Base-by-base conservation (phyloP, 2,113 vertebrate species). In the Xerus inauris region DNA sequence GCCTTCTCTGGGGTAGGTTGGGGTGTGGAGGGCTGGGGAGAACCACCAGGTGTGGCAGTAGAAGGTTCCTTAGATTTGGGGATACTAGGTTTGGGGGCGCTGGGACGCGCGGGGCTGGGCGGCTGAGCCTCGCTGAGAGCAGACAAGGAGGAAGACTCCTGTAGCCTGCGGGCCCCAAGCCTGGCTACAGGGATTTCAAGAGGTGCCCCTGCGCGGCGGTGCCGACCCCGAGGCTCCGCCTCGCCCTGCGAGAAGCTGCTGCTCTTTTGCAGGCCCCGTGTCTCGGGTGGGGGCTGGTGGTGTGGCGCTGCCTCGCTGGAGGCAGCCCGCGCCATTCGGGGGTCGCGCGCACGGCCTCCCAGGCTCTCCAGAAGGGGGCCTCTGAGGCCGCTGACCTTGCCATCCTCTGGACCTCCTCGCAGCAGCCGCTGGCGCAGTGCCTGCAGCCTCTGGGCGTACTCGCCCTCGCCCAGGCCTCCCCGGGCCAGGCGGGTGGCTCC, bases 221-320 rank as follows among this genome's bases (percentile, higher is more conserved):
- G 99, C 92, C 99, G 97, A 76, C 99, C 97, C 0, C 99, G 99
- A 0, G 99, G 99, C 91, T 99, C 99, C 0, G 99, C 97, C 1
- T 99, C 99, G 0, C 99, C 99, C 2, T 99, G 99, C 69, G 99
- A 99, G 95, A 99, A 99, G 83, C 99, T 99, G 81, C 99, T 99
- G 97, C 99, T 99, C 97, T 99, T 99, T 73, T 99, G 99, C 93
- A 99, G 98, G 45, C 98, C 98, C 62, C 98, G 99, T 0, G 98
- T 97, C 98, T 99, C 99, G 0, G 98, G 88, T 1, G 98, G 95
- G 6, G 98, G 86, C 30, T 99, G 97, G 97, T 97, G 98, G 1
- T 57, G 99, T 4, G 94, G 99, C 93, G 97, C 97, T 7, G 98
- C 98, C 96, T 99, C 99, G 0, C 99, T 99, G 76, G 99, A 99